phyloP scores from a whole-genome alignment of 1,140 invertebrate species.

The Augochlora pura region DNA sequence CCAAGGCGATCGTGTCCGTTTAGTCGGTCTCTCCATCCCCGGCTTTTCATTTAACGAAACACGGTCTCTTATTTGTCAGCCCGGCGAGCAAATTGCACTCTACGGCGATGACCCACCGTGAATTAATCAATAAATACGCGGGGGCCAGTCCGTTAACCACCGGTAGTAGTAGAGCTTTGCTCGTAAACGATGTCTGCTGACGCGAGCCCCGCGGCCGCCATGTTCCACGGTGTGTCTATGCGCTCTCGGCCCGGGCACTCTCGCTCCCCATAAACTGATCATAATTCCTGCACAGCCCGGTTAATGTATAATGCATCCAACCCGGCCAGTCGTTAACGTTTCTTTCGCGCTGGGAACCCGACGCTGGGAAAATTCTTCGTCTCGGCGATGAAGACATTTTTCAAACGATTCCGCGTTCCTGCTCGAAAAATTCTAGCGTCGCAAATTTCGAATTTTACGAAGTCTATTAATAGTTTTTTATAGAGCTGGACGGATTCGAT shows the following conservation, averaged over 20 bases:
- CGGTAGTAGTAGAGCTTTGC: constrained; percentile 50
- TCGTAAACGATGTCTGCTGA: constrained; percentile 72
- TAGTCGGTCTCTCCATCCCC: too few relatives aligned
- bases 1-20: not conserved
- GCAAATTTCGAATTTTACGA: too few relatives aligned
- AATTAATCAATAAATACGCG: constrained; percentile 76
- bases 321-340: not conserved
- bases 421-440: too few relatives aligned
- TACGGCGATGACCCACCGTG: constrained; percentile 46
- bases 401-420: not conserved
- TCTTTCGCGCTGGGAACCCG: not conserved
- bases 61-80: constrained; percentile 10
- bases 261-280: constrained; percentile 23
- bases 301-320: constrained; percentile 27
- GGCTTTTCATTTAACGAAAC: constrained; percentile 9
- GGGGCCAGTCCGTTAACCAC: constrained; percentile 67
- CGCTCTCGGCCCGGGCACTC: constrained; percentile 3
- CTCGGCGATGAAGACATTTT: not conserved
- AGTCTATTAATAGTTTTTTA: too few relatives aligned
- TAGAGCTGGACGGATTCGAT: too few relatives aligned
- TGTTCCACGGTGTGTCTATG: constrained; percentile 7
- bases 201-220: constrained; percentile 60
- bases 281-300: constrained; percentile 7
- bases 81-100: constrained; percentile 27
- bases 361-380: not conserved